Evolutionary conservation across 2,113 vertebrate species (phyloP).

Genomic region (Otolemur garnettii): DNA sequence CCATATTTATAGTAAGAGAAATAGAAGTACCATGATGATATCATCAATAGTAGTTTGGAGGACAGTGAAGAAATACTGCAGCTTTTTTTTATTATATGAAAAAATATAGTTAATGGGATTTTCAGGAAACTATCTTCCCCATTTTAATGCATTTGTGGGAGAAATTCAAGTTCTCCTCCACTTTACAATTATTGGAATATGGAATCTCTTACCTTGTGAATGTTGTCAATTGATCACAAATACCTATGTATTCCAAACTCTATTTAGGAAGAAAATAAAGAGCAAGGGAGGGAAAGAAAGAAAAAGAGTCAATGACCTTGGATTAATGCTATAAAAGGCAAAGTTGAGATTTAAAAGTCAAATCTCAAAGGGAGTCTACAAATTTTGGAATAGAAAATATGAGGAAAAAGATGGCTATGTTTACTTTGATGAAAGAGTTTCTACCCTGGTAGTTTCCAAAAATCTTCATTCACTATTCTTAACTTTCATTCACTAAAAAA

Average conservation of each 20-base stretch:
- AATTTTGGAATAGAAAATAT: neutral
- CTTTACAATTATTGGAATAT: neutral
- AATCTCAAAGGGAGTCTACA: neutral
- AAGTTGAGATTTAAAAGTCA: neutral
- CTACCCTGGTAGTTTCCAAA: neutral
- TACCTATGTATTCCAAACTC: neutral
- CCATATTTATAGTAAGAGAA: neutral
- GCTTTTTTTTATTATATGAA: neutral
- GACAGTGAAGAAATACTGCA: neutral
- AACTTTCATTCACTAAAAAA: neutral
- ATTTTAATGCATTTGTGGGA: neutral
- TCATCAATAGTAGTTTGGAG: neutral
- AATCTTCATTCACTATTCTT: neutral
- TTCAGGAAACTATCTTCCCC: neutral
- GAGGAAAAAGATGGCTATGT: neutral
- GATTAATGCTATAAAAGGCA: neutral
- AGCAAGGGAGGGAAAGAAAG: neutral
- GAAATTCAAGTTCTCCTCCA: neutral
- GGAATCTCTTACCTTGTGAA: neutral
- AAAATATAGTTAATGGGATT: neutral
- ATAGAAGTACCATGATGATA: neutral
- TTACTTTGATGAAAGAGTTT: neutral
- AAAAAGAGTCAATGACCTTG: neutral
- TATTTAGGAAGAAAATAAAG: neutral
- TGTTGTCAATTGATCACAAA: neutral